A percentile compares a stretch with the other conserved stretches of the same genome.
phyloP scores from a whole-genome alignment of 1,140 invertebrate species.

The Drosophila paulistorum region DNA sequence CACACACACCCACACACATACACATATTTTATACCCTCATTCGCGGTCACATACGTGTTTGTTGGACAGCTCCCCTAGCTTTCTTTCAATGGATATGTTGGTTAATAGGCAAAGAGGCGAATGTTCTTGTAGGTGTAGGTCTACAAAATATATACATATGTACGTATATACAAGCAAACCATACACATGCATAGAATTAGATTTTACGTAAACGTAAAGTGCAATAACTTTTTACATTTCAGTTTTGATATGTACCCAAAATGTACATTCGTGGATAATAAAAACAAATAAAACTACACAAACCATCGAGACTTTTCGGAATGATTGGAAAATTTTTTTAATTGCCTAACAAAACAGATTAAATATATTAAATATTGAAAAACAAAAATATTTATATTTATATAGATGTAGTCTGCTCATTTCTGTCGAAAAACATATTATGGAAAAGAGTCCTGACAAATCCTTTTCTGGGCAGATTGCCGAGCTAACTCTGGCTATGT shows the following conservation, averaged over 20 bases:
- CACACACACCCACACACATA: not conserved
- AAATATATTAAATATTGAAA: too few relatives aligned
- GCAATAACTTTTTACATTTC: slow-evolving; percentile 38
- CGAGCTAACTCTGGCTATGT: too few relatives aligned
- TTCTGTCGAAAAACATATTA: too few relatives aligned
- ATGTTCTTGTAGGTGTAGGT: slow-evolving; percentile 15
- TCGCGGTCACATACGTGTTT: slow-evolving; percentile 3
- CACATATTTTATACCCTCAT: too few relatives aligned
- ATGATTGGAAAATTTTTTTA: not conserved
- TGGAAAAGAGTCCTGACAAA: too few relatives aligned
- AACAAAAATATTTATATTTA: too few relatives aligned
- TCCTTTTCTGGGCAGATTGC: too few relatives aligned
- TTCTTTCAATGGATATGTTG: slow-evolving; percentile 1
- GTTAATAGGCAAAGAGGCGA: slow-evolving; percentile 22
- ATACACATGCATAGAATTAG: slow-evolving; percentile 29
- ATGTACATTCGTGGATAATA: slow-evolving; percentile 13
- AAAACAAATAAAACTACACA: slow-evolving; percentile 15
- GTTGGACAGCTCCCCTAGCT: slow-evolving; percentile 21
- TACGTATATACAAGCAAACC: slow-evolving; percentile 24
- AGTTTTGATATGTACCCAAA: slow-evolving; percentile 25
- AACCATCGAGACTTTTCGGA: not conserved
- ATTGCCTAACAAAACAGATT: too few relatives aligned
- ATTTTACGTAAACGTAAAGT: slow-evolving; percentile 36
- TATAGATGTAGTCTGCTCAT: too few relatives aligned
- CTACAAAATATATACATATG: slow-evolving; percentile 24